A percentile compares a stretch with the other conserved stretches of the same genome.
Evolutionary conservation across 2,113 vertebrate genomes (phyloP).

Genomic region (Odontophorus gujanensis): DNA sequence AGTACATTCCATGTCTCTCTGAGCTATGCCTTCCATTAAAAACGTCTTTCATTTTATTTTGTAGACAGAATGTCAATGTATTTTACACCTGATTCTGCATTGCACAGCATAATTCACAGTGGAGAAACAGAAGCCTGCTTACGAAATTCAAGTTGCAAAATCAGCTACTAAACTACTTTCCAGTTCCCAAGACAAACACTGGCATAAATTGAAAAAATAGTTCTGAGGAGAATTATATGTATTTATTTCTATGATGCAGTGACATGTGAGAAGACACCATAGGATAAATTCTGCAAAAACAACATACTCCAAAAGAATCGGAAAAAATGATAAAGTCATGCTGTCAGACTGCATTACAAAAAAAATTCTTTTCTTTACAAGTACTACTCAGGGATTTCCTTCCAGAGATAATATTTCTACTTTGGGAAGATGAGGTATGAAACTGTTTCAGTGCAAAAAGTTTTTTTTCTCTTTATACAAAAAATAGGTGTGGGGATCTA

Average conservation of each 20-base stretch:
- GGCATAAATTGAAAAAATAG: not conserved
- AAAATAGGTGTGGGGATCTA: not conserved
- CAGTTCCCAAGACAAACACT: not conserved
- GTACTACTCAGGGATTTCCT: not conserved
- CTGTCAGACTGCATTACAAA: not conserved
- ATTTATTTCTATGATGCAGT: not conserved
- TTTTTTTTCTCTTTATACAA: not conserved
- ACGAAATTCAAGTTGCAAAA: not conserved
- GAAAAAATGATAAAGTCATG: not conserved
- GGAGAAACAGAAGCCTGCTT: not conserved
- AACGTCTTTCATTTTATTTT: conserved; percentile 18
- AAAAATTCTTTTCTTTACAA: not conserved
- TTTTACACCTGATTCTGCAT: not conserved
- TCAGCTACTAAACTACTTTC: not conserved
- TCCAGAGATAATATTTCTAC: not conserved
- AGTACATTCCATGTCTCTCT: not conserved
- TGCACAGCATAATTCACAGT: not conserved
- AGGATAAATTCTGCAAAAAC: not conserved
- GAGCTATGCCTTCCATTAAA: not conserved
- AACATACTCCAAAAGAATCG: not conserved
- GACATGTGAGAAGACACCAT: not conserved
- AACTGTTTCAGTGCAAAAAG: not conserved
- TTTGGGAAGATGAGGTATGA: not conserved
- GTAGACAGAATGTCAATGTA: not conserved
- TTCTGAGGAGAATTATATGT: not conserved